These are phyloP conservation scores for Engystomops pustulosus DNA, from an alignment of 2,113 vertebrate genomes.

Conservation along the genomic window DNA sequence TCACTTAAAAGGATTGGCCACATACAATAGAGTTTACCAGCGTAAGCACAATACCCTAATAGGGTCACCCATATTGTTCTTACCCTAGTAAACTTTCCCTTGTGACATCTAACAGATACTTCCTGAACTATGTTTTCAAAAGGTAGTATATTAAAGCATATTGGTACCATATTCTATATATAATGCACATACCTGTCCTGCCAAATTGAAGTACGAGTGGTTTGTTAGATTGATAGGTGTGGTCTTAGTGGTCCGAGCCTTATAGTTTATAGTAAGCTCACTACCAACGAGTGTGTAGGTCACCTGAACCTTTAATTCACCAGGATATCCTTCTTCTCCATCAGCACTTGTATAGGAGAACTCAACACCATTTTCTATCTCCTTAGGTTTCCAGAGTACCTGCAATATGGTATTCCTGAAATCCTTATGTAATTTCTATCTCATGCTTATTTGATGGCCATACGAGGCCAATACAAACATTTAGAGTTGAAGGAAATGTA, in stretches of 20 bases:
- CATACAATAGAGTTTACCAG: too few relatives aligned
- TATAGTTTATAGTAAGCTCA: constrained; percentile 81
- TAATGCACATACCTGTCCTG: constrained; percentile 90
- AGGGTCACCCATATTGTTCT: too few relatives aligned
- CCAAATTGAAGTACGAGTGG: constrained; percentile 93
- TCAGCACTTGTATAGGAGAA: constrained; percentile 85
- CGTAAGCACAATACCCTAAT: too few relatives aligned
- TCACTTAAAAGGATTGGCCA: too few relatives aligned
- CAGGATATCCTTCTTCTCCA: constrained; percentile 91
- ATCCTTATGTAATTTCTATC: background rate
- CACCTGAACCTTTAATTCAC: constrained; percentile 85
- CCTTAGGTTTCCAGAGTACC: constrained; percentile 84
- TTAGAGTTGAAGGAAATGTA: background rate
- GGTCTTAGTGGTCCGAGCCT: constrained; percentile 78
- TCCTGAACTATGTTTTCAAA: too few relatives aligned
- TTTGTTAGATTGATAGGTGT: constrained; percentile 93
- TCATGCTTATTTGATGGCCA: background rate
- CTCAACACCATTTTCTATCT: constrained; percentile 77
- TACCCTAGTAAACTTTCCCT: too few relatives aligned
- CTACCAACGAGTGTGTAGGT: constrained; percentile 81
- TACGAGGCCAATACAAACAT: background rate
- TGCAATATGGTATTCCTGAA: constrained; percentile 65
- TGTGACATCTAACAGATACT: background rate
- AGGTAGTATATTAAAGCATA: too few relatives aligned
- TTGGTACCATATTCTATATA: too few relatives aligned